phyloP scores from a whole-genome alignment of 2,797 vertebrate species.

The Chelonia mydas region DNA sequence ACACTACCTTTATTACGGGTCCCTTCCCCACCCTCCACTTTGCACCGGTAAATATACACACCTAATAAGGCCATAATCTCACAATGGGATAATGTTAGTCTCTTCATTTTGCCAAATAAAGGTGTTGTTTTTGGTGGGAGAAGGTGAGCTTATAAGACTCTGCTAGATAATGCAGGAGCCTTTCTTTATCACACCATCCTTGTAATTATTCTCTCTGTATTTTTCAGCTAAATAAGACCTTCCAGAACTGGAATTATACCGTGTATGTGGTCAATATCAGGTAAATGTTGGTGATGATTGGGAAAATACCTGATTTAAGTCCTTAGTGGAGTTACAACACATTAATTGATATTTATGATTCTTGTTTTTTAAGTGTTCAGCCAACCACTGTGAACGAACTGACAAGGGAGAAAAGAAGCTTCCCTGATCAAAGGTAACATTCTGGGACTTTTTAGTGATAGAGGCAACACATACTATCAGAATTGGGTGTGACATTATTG shows the following conservation, averaged over 20 bases:
- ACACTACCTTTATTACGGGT: neutral
- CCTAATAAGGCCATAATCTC: neutral
- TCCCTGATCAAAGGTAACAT: slow-evolving; percentile 75
- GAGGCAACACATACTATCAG: neutral
- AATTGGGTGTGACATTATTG: neutral
- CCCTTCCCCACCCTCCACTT: neutral
- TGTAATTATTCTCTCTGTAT: slow-evolving; percentile 65
- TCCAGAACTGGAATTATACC: slow-evolving; percentile 89
- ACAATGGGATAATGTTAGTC: neutral
- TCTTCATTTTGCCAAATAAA: slow-evolving; percentile 17
- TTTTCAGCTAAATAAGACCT: slow-evolving; percentile 91
- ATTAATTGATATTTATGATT: slow-evolving; percentile 7
- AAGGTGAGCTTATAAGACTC: neutral
- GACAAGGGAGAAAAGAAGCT: slow-evolving; percentile 79
- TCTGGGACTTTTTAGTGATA: neutral
- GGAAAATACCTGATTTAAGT: neutral
- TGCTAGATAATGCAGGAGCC: slow-evolving; percentile 18
- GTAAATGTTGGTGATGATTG: slow-evolving; percentile 77
- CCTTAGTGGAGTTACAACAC: neutral
- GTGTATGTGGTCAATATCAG: slow-evolving; percentile 89
- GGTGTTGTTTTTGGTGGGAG: neutral
- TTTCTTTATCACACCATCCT: neutral
- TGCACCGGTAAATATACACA: neutral
- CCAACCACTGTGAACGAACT: slow-evolving; percentile 52
- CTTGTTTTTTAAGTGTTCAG: slow-evolving; percentile 73